Evolutionary conservation across 1,140 invertebrate species (phyloP).

Genomic region (Dendrolimus punctatus): DNA sequence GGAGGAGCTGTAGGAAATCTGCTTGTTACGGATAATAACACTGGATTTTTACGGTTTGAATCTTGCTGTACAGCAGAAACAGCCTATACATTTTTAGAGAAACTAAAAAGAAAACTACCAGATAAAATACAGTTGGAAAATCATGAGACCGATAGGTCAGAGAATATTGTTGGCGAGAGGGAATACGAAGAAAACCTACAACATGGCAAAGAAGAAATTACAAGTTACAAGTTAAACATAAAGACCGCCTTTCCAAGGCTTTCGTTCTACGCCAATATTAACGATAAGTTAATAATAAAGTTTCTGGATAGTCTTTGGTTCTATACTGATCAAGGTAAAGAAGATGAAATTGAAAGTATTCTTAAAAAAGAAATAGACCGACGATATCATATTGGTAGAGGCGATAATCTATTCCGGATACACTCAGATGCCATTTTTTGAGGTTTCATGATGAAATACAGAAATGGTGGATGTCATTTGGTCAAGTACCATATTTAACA

Average conservation of each 20-base stretch:
- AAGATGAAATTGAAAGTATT: slow-evolving; percentile 2
- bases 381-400: not conserved
- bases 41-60: not conserved
- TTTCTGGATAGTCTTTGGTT: slow-evolving; percentile 8
- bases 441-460: slow-evolving; percentile 10
- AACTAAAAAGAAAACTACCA: not conserved
- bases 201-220: not conserved
- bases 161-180: too few species aligned
- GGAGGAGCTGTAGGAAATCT: slow-evolving; percentile 2
- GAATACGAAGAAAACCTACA: too few species aligned
- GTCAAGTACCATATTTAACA: slow-evolving; percentile 6
- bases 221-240: slow-evolving; percentile 4
- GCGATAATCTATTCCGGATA: not conserved
- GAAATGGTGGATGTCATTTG: slow-evolving; percentile 9
- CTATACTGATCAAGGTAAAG: slow-evolving; percentile 5
- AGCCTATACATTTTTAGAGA: not conserved
- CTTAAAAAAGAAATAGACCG: slow-evolving; percentile 3
- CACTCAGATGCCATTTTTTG: slow-evolving; percentile 5
- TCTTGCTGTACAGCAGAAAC: not conserved
- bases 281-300: not conserved
- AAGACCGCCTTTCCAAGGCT: slow-evolving; percentile 3
- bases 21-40: slow-evolving; percentile 1
- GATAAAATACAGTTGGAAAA: not conserved
- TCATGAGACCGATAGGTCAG: too few species aligned
- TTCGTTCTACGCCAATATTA: not conserved